A percentile compares a stretch with the other conserved stretches of the same genome.
Evolutionary conservation across 2,797 vertebrate genomes (phyloP).

Genomic region (Gila robusta): DNA sequence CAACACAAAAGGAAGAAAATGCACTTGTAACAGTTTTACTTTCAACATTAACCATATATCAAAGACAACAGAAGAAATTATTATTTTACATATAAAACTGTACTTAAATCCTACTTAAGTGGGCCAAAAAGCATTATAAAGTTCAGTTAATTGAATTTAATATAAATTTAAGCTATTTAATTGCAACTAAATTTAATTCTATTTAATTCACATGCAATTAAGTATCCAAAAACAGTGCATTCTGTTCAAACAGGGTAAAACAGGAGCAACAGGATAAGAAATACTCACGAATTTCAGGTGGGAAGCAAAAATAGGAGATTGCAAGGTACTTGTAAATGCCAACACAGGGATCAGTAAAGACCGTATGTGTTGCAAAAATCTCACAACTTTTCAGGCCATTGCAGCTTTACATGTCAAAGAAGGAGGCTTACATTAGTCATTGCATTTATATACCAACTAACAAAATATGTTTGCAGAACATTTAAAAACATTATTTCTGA

Average conservation of each 20-base stretch:
- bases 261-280: neutral
- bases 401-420: conserved; percentile 63
- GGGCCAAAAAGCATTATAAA: neutral
- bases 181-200: neutral
- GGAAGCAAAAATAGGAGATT: conserved; percentile 66
- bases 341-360: conserved; percentile 40
- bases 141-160: neutral
- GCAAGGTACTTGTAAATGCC: conserved; percentile 69
- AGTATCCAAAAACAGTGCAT: neutral
- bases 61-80: neutral
- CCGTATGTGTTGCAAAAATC: neutral
- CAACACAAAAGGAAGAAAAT: neutral
- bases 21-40: neutral
- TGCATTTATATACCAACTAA: neutral
- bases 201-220: neutral
- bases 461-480: neutral
- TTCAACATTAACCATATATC: neutral
- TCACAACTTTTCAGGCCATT: conserved; percentile 65
- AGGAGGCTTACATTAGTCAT: neutral
- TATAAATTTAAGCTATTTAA: neutral
- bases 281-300: conserved; percentile 62
- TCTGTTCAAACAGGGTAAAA: neutral
- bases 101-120: neutral
- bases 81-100: neutral
- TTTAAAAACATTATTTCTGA: neutral